A percentile compares a stretch with the other conserved stretches of the same genome.
These are phyloP conservation scores for Drosophila nebulosa DNA, from an alignment of 1,140 invertebrate species.

Conservation along the genomic window DNA sequence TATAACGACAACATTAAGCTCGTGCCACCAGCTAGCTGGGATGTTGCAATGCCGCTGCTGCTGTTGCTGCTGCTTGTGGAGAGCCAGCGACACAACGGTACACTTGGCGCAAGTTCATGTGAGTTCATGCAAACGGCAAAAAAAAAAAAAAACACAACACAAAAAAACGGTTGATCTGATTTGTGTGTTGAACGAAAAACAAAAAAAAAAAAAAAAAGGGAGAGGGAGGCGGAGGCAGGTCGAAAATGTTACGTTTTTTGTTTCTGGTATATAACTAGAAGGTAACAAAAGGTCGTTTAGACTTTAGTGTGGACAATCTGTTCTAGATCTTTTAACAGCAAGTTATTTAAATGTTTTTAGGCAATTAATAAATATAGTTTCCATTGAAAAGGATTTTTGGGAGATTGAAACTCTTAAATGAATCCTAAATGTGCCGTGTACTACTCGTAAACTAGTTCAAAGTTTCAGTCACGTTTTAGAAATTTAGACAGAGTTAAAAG, in stretches of 20 bases:
- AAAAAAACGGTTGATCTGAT: constrained; percentile 63
- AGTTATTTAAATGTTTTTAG: not conserved
- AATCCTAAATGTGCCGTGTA: too few species aligned
- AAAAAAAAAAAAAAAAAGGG: constrained; percentile 4
- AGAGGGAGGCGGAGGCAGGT: constrained; percentile 28
- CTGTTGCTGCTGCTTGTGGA: constrained; percentile 51
- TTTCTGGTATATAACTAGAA: not conserved
- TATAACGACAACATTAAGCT: constrained; percentile 80
- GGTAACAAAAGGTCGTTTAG: not conserved
- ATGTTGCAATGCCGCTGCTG: constrained; percentile 16
- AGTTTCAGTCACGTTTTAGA: too few species aligned
- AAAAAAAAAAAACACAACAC: not conserved
- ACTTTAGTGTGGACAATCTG: not conserved
- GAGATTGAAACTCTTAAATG: too few species aligned
- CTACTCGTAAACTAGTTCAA: too few species aligned
- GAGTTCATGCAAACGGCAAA: constrained; percentile 54
- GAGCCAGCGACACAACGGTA: constrained; percentile 50
- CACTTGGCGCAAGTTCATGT: constrained; percentile 64
- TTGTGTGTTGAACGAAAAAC: constrained; percentile 35
- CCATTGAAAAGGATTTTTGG: not conserved
- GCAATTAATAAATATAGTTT: not conserved
- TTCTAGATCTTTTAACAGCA: not conserved
- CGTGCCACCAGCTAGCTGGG: constrained; percentile 75
- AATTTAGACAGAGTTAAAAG: too few species aligned
- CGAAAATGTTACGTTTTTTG: not conserved